Evolutionary conservation across 1,140 invertebrate species (phyloP), one percentile per base, ranked within the genome.

Genomic region (Batillaria attramentaria): DNA sequence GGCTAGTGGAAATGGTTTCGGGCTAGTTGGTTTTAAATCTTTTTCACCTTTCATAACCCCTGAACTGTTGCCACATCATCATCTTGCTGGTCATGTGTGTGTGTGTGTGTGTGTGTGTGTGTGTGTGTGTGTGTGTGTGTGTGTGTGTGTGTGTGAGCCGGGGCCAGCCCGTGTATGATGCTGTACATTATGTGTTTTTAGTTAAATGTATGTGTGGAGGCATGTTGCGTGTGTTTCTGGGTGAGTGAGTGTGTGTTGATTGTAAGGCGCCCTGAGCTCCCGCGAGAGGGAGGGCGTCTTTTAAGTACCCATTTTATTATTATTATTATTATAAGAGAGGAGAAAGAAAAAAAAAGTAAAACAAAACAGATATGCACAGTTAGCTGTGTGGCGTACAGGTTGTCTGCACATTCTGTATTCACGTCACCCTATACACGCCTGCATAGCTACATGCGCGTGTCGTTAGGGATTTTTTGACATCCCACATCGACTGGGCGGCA

Each of bases 121-220:
- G 50, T 37, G 68, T 57, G 68, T n/a, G 10, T 79, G 41, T 42
- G 4, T 35, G 20, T 35, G 31, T 66, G 16, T 66, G 62, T 66
- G 62, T 66, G 33, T 66, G 62, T 66, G 8, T 24, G 46, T 50
- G 8, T 50, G 46, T 50, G 46, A 13, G 46, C 24, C 24, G 10
- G n/a, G 33, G 62, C 62, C 3, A 13, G 28, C 62, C 6, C 24
- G 28, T 66, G 62, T 66, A 13, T 66, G 28, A 13, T 4, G 4
- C 5, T 66, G 6, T 35, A n/a, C 16, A 35, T 3, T 66, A 6
- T 66, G 62, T 66, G 62, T 66, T 31, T 66, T 31, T 66, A 35
- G 33, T 31, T 66, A 35, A 35, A 35, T 66, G 62, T 66, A 35
- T 66, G 62, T 5, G 31, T 5, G 62, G n/a, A 6, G 5, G 33